Evolutionary conservation across 2,888 invertebrate species (phyloP), one percentile per base, ranked within the genome.

Genomic region (Ryuthela nishihirai): DNA sequence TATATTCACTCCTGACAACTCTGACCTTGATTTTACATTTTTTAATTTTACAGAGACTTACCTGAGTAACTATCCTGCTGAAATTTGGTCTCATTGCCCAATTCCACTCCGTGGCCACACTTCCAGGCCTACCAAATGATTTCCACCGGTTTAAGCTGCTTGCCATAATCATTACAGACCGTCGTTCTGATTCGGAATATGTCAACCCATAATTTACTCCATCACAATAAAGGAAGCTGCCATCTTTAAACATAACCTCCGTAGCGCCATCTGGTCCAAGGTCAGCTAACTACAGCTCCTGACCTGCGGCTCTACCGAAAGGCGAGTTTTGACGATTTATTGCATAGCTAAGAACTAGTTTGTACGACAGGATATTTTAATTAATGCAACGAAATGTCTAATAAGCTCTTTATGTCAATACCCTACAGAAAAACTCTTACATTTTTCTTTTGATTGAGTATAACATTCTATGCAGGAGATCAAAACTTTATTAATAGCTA

Each of bases 121-220:
- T 58, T 58, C 46, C 43, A 52, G 56, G 56, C 56, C 56, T 46
- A 15, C 42, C 32, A 58, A 46, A 52, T 42, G 21, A 36, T 36
- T 41, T 58, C 46, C 56, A 58, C 56, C 56, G 52, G 50, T 46
- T 12, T 45, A 26, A 17, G 43, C 46, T 39, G 39, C 58, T 58
- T 42, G 46, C 59, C 59, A 59, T 59, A 48, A 52, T 59, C 59
- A 48, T 48, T 48, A 53, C 29, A 53, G 35, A 41, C 45, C 23
- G 47, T 53, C 53, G 52, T 53, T 53, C 59, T 59, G 53, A 59
- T 59, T 59, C 59, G 34, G 59, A 59, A 59, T 59, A 59, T 59
- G 59, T 59, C 59, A 59, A 59, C 59, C 59, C 59, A 59, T 59
- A 59, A 59, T 59, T 59, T 59, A 59, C 59, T 59, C 47, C 58